A percentile compares a stretch with the other conserved stretches of the same genome.
Evolutionary conservation across 1,140 invertebrate species (phyloP).

Genomic region (Apis florea): DNA sequence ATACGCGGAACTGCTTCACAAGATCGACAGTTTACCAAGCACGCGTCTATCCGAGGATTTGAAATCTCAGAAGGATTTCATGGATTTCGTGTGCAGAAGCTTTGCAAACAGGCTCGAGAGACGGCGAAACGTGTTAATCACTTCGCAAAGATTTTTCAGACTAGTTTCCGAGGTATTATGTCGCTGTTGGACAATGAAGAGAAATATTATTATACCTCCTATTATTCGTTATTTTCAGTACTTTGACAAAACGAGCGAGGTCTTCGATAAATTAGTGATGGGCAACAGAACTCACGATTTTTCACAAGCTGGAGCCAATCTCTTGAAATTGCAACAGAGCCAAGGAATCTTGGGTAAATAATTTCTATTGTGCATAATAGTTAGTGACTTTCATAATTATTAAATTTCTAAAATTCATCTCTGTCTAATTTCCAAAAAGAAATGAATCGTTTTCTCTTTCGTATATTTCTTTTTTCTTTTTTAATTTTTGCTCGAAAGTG

Average conservation of each 20-base stretch:
- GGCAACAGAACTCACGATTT: conserved; percentile 82
- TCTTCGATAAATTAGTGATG: conserved; percentile 85
- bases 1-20: conserved; percentile 88
- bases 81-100: conserved; percentile 90
- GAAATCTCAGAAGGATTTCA: conserved; percentile 86
- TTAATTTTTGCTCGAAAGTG: neutral
- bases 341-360: conserved; percentile 73
- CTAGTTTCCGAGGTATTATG: conserved; percentile 85
- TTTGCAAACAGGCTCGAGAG: conserved; percentile 89
- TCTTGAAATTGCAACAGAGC: conserved; percentile 82
- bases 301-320: conserved; percentile 79
- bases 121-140: conserved; percentile 87
- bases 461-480: neutral
- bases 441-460: too few species aligned
- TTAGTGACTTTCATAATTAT: too few species aligned
- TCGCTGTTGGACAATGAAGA: neutral
- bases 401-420: too few species aligned
- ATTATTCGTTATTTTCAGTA: conserved; percentile 76
- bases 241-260: conserved; percentile 84
- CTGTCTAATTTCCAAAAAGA: too few species aligned
- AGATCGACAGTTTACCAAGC: conserved; percentile 82
- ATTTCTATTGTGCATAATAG: neutral
- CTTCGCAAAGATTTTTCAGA: conserved; percentile 88
- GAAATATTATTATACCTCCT: too few species aligned
- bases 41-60: conserved; percentile 82